These are phyloP conservation scores for Helicorthomorpha holstii DNA, from an alignment of 1,140 invertebrate species.

Conservation along the genomic window DNA sequence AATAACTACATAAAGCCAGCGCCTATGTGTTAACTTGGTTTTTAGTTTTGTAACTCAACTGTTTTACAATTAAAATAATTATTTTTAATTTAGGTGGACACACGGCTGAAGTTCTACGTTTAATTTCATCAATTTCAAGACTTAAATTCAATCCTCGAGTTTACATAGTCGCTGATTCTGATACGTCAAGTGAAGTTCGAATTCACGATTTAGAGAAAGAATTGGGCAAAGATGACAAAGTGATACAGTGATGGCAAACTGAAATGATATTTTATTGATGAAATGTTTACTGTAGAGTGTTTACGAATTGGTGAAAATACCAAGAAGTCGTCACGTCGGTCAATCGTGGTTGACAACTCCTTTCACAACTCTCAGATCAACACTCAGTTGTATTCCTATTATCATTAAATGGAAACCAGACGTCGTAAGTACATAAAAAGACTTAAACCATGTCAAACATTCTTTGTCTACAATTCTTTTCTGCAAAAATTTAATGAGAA, in stretches of 20 bases:
- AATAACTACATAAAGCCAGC: too few species aligned
- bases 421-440: conserved; percentile 28
- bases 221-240: too few species aligned
- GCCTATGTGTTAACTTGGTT: too few species aligned
- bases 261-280: too few species aligned
- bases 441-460: neutral
- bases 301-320: conserved; percentile 34
- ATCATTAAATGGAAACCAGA: conserved; percentile 50
- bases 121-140: conserved; percentile 43
- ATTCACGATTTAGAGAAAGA: conserved; percentile 33
- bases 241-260: too few species aligned
- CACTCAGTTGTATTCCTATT: conserved; percentile 45
- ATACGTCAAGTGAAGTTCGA: conserved; percentile 52
- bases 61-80: neutral
- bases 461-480: neutral
- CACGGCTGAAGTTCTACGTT: conserved; percentile 68
- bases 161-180: conserved; percentile 63
- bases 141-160: conserved; percentile 44
- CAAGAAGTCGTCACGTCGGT: conserved; percentile 66
- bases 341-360: conserved; percentile 69
- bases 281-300: neutral
- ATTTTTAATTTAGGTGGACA: conserved; percentile 42
- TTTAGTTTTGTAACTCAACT: too few species aligned
- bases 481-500: too few species aligned
- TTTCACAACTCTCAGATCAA: conserved; percentile 54